Evolutionary conservation across 2,888 invertebrate species (phyloP), one percentile per base, ranked within the genome.

Genomic region (Eristalis tenax): DNA sequence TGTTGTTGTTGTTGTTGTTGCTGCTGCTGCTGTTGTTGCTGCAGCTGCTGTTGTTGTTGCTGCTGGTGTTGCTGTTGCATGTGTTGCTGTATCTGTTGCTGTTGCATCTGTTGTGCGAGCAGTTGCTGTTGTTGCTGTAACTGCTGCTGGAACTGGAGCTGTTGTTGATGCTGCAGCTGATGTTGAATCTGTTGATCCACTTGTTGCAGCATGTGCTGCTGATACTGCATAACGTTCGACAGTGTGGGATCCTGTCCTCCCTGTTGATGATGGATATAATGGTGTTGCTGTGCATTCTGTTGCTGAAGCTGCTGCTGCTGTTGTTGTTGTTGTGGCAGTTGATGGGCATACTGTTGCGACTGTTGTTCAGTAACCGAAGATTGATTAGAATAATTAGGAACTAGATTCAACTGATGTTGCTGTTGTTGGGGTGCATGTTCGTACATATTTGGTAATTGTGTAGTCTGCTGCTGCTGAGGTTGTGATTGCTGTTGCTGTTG

Each of bases 1-100:
- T 90, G 89, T 23, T 90, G 23, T 89, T 91, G 61, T 89, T 90
- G 43, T 89, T 88, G 76, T 88, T 89, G 91, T n/a, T 89, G 89
- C 22, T 90, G 82, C 38, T 90, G 84, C 64, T 89, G 90, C n/a
- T 90, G 78, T 23, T 90, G 89, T 3, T 90, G 91, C 89, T 75
- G 92, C 90, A 89, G 89, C 61, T 89, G 89, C 1, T 93, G 93
- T 23, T 87, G 88, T 28, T 89, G 89, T 59, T 94, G 93, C 82
- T 93, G 94, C 0, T 94, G 93, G 88, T 94, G 94, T 77, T 94
- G 94, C 78, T 94, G 94, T n/a, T 94, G 94, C 80, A 94, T 94
- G 0, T 94, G 94, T 89, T 95, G 93, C 63, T 93, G 95, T 88
- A 94, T 94, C 84, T 94, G 94, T 18, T 94, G 93, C 77, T 94